Evolutionary conservation across 2,113 vertebrate genomes (phyloP), one percentile per base, ranked within the genome.

Genomic region (Nyctibius bracteatus): DNA sequence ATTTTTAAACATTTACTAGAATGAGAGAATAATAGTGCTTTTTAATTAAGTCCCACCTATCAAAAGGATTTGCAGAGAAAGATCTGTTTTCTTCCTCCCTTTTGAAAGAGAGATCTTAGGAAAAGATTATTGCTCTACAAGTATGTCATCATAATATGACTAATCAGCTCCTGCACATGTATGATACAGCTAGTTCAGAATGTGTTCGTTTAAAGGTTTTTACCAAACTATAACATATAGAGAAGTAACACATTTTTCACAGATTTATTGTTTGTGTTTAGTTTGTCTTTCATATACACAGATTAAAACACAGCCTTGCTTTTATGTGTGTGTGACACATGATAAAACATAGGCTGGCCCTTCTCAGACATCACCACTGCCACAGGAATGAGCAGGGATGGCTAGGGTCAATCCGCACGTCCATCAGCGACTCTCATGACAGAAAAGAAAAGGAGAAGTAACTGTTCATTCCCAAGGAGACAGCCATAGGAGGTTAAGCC

Each of bases 321-420:
- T 68, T 15, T 61, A 19, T 0, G 0, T 4, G 0, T 13, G 20
- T 47, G 10, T 43, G 47, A 33, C 23, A 61, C 15, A n/a, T 2
- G 47, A 43, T 17, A 41, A 92, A 88, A 52, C 58, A 47, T 2
- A 31, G 10, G 6, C 35, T 47, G 24, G 17, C 19, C n/a, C 46
- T 90, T 90, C 17, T 33, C 79, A 81, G 49, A 25, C 44, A 67
- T 59, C 47, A 59, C 8, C 43, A 74, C 22, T 46, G 28, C 25
- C n/a, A 51, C n/a, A 39, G 55, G 37, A 78, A n/a, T 4, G 12
- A 46, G 41, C 28, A 86, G 54, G 39, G 81, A 79, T 23, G 47
- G 14, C 9, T 18, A 8, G 28, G 23, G 24, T 35, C 65, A 79
- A 2, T 33, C 62, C 77, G 77, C 41, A 84, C 27, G 33, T 68